These are phyloP conservation scores for Myotis pilosus DNA, from an alignment of 2,797 vertebrate genomes.

Conservation along the genomic window DNA sequence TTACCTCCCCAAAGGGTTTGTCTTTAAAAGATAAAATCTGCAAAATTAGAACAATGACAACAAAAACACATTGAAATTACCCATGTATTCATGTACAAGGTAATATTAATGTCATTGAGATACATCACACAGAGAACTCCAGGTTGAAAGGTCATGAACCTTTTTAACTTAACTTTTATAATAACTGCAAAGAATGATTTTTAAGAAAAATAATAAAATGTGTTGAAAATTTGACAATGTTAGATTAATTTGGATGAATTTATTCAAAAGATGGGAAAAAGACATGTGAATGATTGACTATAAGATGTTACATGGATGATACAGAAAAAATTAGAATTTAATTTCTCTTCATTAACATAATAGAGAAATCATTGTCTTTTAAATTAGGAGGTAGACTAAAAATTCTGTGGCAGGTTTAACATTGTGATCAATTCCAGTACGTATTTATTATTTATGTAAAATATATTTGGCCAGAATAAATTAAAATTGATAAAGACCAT, in stretches of 20 bases:
- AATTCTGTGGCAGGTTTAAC: background rate
- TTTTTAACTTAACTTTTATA: background rate
- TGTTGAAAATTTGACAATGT: conserved; percentile 11
- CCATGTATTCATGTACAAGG: background rate
- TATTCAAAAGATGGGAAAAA: background rate
- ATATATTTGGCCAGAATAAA: rapidly evolving
- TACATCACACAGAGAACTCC: background rate
- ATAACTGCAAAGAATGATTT: background rate
- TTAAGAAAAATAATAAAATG: background rate
- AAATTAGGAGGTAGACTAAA: background rate
- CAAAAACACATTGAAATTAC: background rate
- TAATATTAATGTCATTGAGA: background rate
- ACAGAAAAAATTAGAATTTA: conserved; percentile 12
- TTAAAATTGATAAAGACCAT: conserved; percentile 4
- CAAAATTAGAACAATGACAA: background rate
- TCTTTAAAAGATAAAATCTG: background rate
- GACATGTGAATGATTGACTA: background rate
- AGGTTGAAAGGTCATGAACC: conserved; percentile 49
- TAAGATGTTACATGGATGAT: background rate
- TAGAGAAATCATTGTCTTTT: background rate
- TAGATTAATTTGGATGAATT: background rate
- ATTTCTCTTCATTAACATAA: background rate
- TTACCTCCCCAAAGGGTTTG: background rate
- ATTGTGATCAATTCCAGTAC: background rate
- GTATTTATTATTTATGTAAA: background rate